Evolutionary conservation across 1,140 invertebrate species (phyloP).

Genomic region (Aphelenchoides avenae): DNA sequence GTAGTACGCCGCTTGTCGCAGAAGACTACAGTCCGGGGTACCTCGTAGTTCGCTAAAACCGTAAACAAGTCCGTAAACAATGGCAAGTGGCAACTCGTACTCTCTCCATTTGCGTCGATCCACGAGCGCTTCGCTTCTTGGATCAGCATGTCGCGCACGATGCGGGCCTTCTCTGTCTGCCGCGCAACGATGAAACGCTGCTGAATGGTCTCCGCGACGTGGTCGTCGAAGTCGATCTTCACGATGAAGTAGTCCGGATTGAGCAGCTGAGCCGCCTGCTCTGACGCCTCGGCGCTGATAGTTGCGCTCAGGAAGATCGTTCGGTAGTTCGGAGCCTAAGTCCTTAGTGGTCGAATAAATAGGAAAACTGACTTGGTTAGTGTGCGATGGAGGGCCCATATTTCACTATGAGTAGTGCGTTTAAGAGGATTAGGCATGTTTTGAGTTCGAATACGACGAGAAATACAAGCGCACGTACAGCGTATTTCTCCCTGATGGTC

Average conservation of each 20-base stretch:
- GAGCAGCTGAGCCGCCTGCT: slow-evolving; percentile 8
- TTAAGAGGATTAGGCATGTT: too few relatives aligned
- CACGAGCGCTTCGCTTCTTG: not conserved
- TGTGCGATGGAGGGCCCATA: too few relatives aligned
- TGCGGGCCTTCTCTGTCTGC: not conserved
- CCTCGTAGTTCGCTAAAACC: too few relatives aligned
- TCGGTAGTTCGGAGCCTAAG: slow-evolving; percentile 17
- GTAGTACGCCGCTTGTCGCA: too few relatives aligned
- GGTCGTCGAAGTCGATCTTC: slow-evolving; percentile 15
- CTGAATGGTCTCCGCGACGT: slow-evolving; percentile 18
- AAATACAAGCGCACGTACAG: too few relatives aligned
- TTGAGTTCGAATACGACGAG: too few relatives aligned
- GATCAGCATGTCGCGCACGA: not conserved
- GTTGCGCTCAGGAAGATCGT: slow-evolving; percentile 36
- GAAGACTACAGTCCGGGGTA: too few relatives aligned
- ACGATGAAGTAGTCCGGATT: slow-evolving; percentile 12
- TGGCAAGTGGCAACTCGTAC: slow-evolving; percentile 17
- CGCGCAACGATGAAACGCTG: slow-evolving; percentile 22
- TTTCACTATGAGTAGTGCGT: too few relatives aligned
- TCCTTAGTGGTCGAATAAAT: too few relatives aligned
- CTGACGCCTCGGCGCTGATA: slow-evolving; percentile 9
- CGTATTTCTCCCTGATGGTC: too few relatives aligned
- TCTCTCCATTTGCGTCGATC: slow-evolving; percentile 18
- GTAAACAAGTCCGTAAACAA: slow-evolving; percentile 12
- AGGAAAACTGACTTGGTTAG: too few relatives aligned